Evolutionary conservation across 1,140 invertebrate genomes (phyloP), one percentile per base, ranked within the genome.

Genomic region (Zaprionus davidi): DNA sequence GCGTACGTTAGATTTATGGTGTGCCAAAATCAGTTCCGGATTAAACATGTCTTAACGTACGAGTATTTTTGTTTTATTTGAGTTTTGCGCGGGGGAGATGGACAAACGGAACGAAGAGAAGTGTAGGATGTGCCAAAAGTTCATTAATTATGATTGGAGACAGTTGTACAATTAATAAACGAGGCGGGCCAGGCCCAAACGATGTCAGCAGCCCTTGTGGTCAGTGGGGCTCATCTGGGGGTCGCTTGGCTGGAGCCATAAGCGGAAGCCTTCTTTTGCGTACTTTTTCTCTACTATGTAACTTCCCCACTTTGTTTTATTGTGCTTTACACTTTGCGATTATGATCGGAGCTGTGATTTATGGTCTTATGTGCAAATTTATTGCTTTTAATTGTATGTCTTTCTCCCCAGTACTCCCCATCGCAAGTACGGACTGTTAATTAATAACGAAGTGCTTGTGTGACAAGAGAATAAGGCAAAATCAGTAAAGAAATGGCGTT

Each of bases 121-220:
- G 51, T 24, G 62, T 53, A 82, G 84, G 81, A 88, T 87, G 84
- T 81, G 78, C 69, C 63, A 26, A 76, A 88, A 84, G 85, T 88
- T 88, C 84, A 88, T 88, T 88, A 88, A 88, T 88, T 88, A 90
- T 88, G 81, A 88, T 90, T 90, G 84, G 84, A 84, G 84, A 88
- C 84, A 88, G 85, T 84, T 90, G 81, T 81, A 90, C 85, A 90
- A 88, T 88, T 88, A 88, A 88, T 88, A 88, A 88, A 81, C 65
- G 81, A 66, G 79, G 71, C 59, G 58, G 60, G 26, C 56, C 20
- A 58, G 20, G 15, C 20, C 65, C 73, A 31, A 64, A 44, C 58
- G 26, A 60, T 59, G 64, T 77, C 56, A 58, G 65, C 66, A 69
- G 36, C 41, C n/a, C 41, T 68, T 81, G 64, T 77, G 59, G 62